Evolutionary conservation across 2,888 invertebrate genomes (phyloP), one percentile per base, ranked within the genome.

Genomic region (Melipona beecheii): DNA sequence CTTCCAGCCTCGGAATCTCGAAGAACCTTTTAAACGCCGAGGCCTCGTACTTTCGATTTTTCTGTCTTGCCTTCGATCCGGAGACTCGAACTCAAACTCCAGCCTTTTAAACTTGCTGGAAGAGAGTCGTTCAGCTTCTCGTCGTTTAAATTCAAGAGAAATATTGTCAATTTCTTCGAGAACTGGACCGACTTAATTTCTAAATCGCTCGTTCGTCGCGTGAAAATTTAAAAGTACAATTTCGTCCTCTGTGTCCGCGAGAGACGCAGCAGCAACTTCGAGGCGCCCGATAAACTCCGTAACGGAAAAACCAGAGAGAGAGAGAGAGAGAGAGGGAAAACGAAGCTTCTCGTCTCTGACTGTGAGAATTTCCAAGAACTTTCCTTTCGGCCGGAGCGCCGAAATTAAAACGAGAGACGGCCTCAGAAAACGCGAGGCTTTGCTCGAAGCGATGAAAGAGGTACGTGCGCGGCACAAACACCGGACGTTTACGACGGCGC

Each of bases 391-490:
- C 4, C 5, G 5, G 21, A 27, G 21, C 21, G 27, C 21, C 65
- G 56, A 69, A 69, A 69, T 60, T 31, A 13, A 52, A 60, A 69
- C 36, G 31, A 43, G 9, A 36, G 36, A n/a, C 5, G 68, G 50
- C 6, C 36, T 31, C 31, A 31, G 68, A 75, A 50, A 69, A 75
- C 58, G 68, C 49, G 58, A 75, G 50, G 31, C 56, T 68, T 62
- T 13, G 19, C n/a, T 21, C 11, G 49, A 60, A 24, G 58, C 43
- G 49, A 9, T 2, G 49, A n/a, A 49, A 49, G n/a, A 49, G 17
- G 52, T 52, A 52, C 24, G 24, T 19, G 6, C 49, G 76, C 24
- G 66, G 68, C 74, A 60, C 81, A 81, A 81, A 84, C 81, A 81
- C 65, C 54, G 69, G 71, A 83, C 75, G 71, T 75, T 81, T 75